Base-by-base conservation (phyloP, 2,888 invertebrate species). In the Hirtodrosophila trivittata region DNA sequence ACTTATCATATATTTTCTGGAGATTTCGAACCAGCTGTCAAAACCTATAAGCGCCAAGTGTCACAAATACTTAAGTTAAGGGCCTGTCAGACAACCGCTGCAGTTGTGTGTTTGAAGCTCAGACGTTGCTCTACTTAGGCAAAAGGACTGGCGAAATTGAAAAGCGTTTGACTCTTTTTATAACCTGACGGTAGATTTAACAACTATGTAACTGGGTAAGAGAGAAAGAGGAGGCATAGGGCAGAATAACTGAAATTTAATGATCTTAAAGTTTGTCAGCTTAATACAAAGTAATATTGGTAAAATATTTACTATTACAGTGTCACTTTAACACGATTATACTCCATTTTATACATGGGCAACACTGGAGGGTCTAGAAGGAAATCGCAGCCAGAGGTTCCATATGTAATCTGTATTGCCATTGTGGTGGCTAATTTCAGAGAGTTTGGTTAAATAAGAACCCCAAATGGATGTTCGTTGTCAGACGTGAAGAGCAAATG, bases 1-100 rank as follows among this genome's bases (percentile, higher is more conserved):
- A 47, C 54, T 77, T 57, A 59, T 68, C 59, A 63, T 55, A n/a
- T n/a, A n/a, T 70, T 80, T 67, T 60, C 43, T 33, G 32, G 43
- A 49, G 60, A 60, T 75, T 82, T 81, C 60, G 60, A 64, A 3
- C 3, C 55, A 60, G 46, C 60, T 80, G 74, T 71, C 74, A 76
- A 52, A 86, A 70, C 62, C 56, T 42, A 62, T 62, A 47, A 66
- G 63, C 77, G 77, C 65, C 75, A 66, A 76, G 81, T 81, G 86
- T 84, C 81, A 74, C 81, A 80, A 71, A 50, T 63, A 68, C 59
- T 66, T 66, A 59, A 47, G 35, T 30, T 25, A 3, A 25, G 25
- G 3, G n/a, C 3, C 18, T 21, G 18, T 21, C 18, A 21, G 3
- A 35, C 37, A 47, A 37, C 3, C 28, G 28, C 3, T 33, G 33